phyloP scores from a whole-genome alignment of 2,113 vertebrate genomes.

The Euleptes europaea region DNA sequence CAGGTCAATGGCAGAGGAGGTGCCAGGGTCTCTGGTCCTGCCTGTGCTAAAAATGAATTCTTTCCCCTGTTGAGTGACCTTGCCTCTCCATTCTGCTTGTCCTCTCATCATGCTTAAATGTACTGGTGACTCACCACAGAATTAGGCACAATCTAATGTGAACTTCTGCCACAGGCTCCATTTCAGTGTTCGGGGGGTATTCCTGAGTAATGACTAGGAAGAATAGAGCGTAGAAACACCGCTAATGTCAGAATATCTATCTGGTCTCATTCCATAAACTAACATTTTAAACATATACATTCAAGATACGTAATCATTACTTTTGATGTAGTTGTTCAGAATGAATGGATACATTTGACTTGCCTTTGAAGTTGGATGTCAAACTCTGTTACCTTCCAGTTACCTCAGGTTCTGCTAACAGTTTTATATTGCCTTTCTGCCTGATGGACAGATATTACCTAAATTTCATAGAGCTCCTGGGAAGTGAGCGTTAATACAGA shows the following conservation, averaged over 20 bases:
- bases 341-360: background rate
- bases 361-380: background rate
- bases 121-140: background rate
- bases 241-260: constrained; percentile 5
- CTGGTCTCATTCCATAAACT: background rate
- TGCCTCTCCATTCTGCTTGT: too few species aligned
- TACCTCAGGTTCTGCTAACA: background rate
- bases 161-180: background rate
- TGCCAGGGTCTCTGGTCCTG: too few species aligned
- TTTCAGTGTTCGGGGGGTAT: background rate
- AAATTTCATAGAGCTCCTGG: background rate
- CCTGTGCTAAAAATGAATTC: too few species aligned
- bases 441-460: background rate
- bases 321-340: background rate
- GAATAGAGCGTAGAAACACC: background rate
- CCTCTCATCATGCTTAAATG: background rate
- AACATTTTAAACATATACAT: background rate
- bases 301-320: background rate
- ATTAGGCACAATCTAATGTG: background rate
- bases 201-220: background rate
- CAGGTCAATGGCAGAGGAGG: too few species aligned
- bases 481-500: background rate
- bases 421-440: background rate
- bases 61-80: too few species aligned
- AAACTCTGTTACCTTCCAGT: background rate